phyloP scores from a whole-genome alignment of 2,113 vertebrate genomes.

The Globicephala melas region DNA sequence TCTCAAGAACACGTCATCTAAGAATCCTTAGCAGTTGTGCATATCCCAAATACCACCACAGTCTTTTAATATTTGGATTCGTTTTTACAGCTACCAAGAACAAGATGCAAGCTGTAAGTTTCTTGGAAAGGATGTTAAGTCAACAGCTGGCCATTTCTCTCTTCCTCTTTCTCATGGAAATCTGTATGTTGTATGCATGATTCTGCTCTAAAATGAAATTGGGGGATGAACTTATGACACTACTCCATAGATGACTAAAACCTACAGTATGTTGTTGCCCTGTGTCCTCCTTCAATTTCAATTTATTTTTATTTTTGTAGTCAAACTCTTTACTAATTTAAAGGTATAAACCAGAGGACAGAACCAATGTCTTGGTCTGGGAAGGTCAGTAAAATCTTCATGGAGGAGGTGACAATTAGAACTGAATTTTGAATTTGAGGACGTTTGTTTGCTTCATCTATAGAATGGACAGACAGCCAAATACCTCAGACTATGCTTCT shows the following conservation, averaged over 20 bases:
- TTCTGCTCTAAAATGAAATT: not conserved
- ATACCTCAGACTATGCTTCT: not conserved
- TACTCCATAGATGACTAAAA: not conserved
- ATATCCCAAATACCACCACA: not conserved
- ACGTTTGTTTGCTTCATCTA: not conserved
- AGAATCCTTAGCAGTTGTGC: not conserved
- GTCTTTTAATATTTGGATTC: not conserved
- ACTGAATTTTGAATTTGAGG: not conserved
- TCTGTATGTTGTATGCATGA: not conserved
- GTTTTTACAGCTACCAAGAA: not conserved
- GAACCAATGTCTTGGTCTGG: not conserved
- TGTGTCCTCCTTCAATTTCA: not conserved
- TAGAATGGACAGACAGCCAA: not conserved
- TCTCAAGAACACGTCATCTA: not conserved
- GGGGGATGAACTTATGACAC: not conserved
- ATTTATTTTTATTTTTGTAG: not conserved
- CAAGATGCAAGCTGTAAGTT: not conserved
- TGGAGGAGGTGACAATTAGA: not conserved
- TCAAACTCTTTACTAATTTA: not conserved
- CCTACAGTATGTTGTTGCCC: accelerated
- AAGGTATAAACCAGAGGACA: not conserved
- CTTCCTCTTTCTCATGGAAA: not conserved
- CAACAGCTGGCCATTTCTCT: not conserved
- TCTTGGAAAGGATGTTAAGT: not conserved
- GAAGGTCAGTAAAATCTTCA: not conserved